These are phyloP conservation scores for Frieseomelitta varia DNA, from an alignment of 1,140 invertebrate species.

Conservation along the genomic window DNA sequence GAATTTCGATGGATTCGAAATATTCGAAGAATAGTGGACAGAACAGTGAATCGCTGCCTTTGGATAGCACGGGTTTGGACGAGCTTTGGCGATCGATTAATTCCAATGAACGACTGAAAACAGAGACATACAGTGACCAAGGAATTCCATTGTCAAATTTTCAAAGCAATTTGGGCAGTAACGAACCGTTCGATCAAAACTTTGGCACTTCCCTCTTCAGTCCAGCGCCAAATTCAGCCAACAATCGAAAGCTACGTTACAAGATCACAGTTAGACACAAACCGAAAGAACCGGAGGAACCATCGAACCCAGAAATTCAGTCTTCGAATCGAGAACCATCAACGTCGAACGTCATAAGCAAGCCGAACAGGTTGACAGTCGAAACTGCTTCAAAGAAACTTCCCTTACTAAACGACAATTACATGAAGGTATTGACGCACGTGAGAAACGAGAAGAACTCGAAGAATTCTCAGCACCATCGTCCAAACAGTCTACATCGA, in stretches of 20 bases:
- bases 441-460: constrained; percentile 31
- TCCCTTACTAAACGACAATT: constrained; percentile 10
- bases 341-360: background rate
- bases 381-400: background rate
- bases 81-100: background rate
- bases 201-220: background rate
- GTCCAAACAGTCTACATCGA: background rate
- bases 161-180: background rate
- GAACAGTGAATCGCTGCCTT: background rate
- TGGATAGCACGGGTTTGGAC: background rate
- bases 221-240: background rate
- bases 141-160: background rate
- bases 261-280: constrained; percentile 43
- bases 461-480: background rate
- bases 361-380: background rate
- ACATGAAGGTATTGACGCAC: constrained; percentile 51
- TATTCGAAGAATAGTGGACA: background rate
- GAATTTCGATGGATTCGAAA: background rate
- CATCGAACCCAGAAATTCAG: background rate
- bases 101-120: background rate
- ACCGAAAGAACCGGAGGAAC: constrained; percentile 4
- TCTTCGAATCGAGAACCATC: background rate
- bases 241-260: constrained; percentile 36
- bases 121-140: background rate
- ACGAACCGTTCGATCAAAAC: background rate